Conservation (phyloP, 2,113 vertebrate genomes). For the Tor tambroides region DNA sequence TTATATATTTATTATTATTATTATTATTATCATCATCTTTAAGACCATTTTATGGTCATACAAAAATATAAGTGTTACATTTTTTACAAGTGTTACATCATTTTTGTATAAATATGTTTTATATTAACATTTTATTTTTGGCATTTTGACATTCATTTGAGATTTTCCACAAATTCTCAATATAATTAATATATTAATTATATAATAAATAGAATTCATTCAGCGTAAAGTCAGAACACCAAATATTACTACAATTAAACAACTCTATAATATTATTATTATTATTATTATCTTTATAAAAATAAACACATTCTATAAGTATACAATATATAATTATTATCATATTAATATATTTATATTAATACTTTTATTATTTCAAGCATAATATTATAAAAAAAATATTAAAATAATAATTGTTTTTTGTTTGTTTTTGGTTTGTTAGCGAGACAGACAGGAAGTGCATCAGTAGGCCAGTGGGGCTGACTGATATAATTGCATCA, state of each 20-base stretch:
- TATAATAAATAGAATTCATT: too few species aligned
- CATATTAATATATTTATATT: not conserved
- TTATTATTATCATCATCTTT: not conserved
- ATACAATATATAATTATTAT: not conserved
- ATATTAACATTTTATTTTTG: not conserved
- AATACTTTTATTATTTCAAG: not conserved
- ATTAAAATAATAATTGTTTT: not conserved
- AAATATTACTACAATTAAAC: not conserved
- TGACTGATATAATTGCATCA: conserved; percentile 31
- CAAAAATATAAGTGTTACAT: not conserved
- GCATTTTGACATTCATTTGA: not conserved
- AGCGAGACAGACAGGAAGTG: not conserved
- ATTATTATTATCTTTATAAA: not conserved
- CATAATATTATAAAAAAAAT: not conserved
- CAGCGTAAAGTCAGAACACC: not conserved
- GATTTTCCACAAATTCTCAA: not conserved
- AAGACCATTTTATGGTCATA: not conserved
- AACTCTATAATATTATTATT: not conserved
- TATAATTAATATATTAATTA: too few species aligned
- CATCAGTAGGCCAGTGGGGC: conserved; percentile 13
- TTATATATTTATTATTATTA: not conserved
- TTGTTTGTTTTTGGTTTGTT: not conserved
- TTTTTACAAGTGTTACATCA: not conserved
- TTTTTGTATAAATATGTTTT: not conserved
- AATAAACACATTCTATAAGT: not conserved